These are phyloP conservation scores for Tenthredo distinguenda DNA, from an alignment of 2,888 invertebrate genomes.

Conservation along the genomic window DNA sequence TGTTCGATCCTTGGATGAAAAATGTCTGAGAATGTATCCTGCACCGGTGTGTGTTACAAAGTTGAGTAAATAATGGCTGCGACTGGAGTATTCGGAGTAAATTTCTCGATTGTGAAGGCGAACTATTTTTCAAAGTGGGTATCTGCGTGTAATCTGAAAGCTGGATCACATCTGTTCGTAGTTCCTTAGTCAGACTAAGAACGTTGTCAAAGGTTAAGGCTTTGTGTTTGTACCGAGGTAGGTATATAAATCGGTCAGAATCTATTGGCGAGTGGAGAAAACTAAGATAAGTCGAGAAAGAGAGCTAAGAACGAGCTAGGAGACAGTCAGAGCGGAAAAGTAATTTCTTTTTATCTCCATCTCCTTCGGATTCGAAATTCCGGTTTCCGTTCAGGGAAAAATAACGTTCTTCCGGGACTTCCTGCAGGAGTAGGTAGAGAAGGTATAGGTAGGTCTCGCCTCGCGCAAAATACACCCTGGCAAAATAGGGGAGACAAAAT, in stretches of 20 bases:
- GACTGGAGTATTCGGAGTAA: background rate
- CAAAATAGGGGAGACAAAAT: slow-evolving; percentile 11
- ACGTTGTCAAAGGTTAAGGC: slow-evolving; percentile 10
- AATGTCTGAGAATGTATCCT: background rate
- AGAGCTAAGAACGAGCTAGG: background rate
- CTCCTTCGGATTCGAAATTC: slow-evolving; percentile 44
- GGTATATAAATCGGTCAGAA: background rate
- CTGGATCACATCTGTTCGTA: background rate
- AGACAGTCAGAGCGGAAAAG: slow-evolving; percentile 16
- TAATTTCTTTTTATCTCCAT: slow-evolving; percentile 42
- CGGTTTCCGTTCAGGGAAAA: slow-evolving; percentile 45
- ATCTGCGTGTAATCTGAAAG: slow-evolving; percentile 29
- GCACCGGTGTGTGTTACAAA: background rate
- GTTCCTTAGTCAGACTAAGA: background rate
- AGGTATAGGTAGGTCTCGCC: background rate
- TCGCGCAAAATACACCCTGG: background rate
- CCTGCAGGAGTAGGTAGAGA: slow-evolving; percentile 14
- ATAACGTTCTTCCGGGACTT: slow-evolving; percentile 35
- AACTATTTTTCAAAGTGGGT: background rate
- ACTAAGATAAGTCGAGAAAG: background rate
- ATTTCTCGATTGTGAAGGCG: background rate
- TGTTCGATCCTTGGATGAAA: background rate
- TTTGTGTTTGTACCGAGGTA: slow-evolving; percentile 12
- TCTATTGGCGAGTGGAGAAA: background rate
- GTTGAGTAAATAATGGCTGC: slow-evolving; percentile 21